Evolutionary conservation across 2,888 invertebrate species (phyloP), one percentile per base, ranked within the genome.

Genomic region (Criorhina ranunculi): DNA sequence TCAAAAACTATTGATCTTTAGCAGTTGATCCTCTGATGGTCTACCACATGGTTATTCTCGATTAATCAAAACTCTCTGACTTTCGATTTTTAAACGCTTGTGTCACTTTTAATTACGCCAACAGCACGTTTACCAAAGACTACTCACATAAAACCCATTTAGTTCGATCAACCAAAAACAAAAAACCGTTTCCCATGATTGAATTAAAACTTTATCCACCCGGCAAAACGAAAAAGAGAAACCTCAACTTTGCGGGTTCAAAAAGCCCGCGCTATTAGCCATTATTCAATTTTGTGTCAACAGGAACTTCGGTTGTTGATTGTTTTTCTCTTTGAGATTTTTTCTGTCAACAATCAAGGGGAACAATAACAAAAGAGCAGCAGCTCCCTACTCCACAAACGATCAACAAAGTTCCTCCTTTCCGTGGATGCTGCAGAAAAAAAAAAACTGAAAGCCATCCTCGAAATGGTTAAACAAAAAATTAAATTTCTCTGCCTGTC

Each of bases 271-370:
- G 9, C 42, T 59, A 67, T 67, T 59, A 67, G 59, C 67, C 59
- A 15, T 67, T 59, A 59, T 76, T 72, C 24, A 51, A 59, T 72
- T 66, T 51, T 66, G 6, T 51, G 49, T 64, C 64, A 79, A 72
- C 72, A 69, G 37, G 37, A 62, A 70, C 31, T 57, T 70, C 42
- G 60, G 60, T 70, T 49, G 37, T 31, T 60, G 31, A 46, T 59
- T 37, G 40, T 64, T 57, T 49, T 35, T 42, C 19, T 17, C 35
- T 42, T 24, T 24, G 24, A 4, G 2, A 24, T 3, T 24, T 24
- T 24, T 9, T 17, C 9, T 5, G 7, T 24, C 9, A 72, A 72
- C 46, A 57, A 72, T 72, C 42, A 49, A 33, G 51, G 42, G 31
- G 53, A 76, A 59, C 60, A 44, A 15, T 12, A 57, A 64, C 24